Percentiles rank a stretch among this genome's conserved stretches.
phyloP scores from a whole-genome alignment of 2,113 vertebrate species.

The Paracanthobrama guichenoti region DNA sequence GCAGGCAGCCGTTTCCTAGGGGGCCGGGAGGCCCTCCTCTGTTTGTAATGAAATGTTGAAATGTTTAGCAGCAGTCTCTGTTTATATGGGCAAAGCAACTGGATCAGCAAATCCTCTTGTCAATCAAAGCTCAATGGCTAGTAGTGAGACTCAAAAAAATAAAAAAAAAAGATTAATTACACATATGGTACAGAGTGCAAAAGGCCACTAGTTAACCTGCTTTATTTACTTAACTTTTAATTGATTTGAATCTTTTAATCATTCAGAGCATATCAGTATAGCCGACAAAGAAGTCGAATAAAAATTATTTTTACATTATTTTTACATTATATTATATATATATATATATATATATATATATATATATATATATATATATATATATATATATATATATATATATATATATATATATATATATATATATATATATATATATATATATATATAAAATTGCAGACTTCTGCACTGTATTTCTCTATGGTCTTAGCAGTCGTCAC shows the following conservation, averaged over 20 bases:
- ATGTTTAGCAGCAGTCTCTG: constrained; percentile 55
- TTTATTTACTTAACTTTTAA: background rate
- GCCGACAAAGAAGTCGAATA: no score
- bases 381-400: no score
- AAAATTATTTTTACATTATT: no score
- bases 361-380: no score
- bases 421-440: no score
- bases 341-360: no score
- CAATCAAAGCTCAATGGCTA: constrained; percentile 62
- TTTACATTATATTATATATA: background rate
- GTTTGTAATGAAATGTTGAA: constrained; percentile 51
- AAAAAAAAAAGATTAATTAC: background rate
- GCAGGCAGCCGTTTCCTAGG: constrained; percentile 44
- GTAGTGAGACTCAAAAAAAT: background rate
- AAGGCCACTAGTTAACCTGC: background rate
- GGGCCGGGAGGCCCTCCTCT: constrained; percentile 51
- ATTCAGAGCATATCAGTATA: no score
- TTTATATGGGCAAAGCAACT: constrained; percentile 58
- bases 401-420: no score
- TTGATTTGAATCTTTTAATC: background rate
- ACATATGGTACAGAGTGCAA: background rate
- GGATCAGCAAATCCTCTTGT: constrained; percentile 62
- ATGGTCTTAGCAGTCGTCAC: background rate
- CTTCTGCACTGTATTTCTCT: background rate
- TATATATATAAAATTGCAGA: no score